Evolutionary conservation across 2,113 vertebrate genomes (phyloP).

Genomic region (Psephotus haematonotus): DNA sequence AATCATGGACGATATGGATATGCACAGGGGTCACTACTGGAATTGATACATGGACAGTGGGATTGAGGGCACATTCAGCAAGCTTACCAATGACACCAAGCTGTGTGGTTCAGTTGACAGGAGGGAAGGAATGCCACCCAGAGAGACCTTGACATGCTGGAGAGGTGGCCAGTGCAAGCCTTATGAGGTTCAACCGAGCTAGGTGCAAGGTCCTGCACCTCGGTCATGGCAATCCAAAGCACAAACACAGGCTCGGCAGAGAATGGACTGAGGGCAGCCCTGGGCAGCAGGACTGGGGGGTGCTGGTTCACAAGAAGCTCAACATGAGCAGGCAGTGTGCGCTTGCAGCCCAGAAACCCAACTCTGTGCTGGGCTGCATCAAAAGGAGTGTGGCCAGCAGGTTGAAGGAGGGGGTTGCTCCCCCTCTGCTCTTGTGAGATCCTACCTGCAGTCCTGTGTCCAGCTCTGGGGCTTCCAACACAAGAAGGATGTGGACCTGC

Average conservation of each 20-base stretch:
- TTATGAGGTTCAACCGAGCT: not conserved
- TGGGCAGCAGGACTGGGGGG: not conserved
- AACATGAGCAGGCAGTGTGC: accelerated
- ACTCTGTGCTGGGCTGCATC: not conserved
- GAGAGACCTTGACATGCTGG: not conserved
- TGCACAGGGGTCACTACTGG: not conserved
- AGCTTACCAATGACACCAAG: not conserved
- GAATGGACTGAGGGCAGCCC: not conserved
- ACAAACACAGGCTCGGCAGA: not conserved
- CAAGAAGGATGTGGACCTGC: not conserved
- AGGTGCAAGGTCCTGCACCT: not conserved
- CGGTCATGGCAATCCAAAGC: not conserved
- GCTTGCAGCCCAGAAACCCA: not conserved
- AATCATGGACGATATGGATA: not conserved
- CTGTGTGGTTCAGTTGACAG: accelerated
- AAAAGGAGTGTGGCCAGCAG: not conserved
- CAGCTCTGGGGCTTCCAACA: not conserved
- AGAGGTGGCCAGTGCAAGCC: not conserved
- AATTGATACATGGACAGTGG: not conserved
- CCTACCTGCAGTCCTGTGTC: not conserved
- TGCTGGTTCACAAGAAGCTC: not conserved
- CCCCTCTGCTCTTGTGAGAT: not conserved
- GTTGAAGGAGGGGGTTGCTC: not conserved
- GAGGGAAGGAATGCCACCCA: not conserved
- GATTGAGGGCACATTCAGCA: not conserved